A percentile compares a stretch with the other conserved stretches of the same genome.
Evolutionary conservation across 2,113 vertebrate species (phyloP).

Genomic region (Cyprinodon tularosa): DNA sequence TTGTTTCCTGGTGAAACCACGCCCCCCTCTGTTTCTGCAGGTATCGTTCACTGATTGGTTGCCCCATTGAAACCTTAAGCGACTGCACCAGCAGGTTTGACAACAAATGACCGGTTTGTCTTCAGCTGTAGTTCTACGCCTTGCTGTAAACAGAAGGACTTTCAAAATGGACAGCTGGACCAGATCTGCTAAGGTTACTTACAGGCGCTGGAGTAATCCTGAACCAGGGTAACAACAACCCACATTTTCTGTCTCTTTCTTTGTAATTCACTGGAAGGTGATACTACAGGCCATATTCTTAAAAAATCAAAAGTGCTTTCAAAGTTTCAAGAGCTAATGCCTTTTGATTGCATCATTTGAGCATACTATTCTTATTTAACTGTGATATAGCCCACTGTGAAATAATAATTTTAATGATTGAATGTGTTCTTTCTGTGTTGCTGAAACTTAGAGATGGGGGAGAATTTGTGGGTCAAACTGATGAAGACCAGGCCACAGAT

Average conservation of each 20-base stretch:
- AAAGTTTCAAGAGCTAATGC: not conserved
- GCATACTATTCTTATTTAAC: not conserved
- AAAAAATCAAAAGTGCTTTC: not conserved
- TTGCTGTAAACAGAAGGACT: not conserved
- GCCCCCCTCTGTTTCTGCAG: slow-evolving; percentile 1
- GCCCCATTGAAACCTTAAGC: slow-evolving; percentile 7
- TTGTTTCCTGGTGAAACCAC: slow-evolving; percentile 23
- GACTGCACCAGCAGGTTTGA: slow-evolving; percentile 35
- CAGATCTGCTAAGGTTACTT: not conserved
- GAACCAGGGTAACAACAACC: slow-evolving; percentile 34
- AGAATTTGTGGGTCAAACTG: not conserved
- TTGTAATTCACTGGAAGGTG: not conserved
- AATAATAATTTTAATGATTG: not conserved
- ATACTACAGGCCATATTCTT: too few species aligned
- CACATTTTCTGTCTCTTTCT: not conserved
- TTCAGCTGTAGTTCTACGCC: too few species aligned
- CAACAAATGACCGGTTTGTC: not conserved
- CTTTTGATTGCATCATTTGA: not conserved
- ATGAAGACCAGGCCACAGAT: slow-evolving; percentile 45
- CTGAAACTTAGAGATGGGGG: slow-evolving; percentile 24
- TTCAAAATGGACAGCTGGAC: slow-evolving; percentile 46
- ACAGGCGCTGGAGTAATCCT: slow-evolving; percentile 51
- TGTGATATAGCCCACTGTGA: not conserved
- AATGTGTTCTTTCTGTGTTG: not conserved
- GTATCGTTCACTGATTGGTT: slow-evolving; percentile 29